Evolutionary conservation across 1,140 invertebrate species (phyloP).

Genomic region (Scaptomyza hsui): DNA sequence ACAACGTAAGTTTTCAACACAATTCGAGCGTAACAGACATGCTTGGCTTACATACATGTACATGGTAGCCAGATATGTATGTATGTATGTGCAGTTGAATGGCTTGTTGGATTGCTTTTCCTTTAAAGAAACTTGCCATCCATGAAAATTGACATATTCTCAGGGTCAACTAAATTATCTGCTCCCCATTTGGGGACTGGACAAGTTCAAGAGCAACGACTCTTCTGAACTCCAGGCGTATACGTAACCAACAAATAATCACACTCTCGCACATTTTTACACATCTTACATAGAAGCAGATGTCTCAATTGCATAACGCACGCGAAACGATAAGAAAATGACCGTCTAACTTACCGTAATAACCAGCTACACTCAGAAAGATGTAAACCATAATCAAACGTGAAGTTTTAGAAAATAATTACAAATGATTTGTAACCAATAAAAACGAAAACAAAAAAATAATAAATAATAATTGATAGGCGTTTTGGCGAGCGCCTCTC

Average conservation of each 20-base stretch:
- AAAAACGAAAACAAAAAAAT: conserved; percentile 41
- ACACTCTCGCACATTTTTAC: conserved; percentile 8
- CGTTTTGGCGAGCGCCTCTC: conserved; percentile 40
- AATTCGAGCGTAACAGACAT: conserved; percentile 68
- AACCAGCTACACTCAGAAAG: conserved; percentile 75
- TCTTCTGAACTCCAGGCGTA: conserved; percentile 49
- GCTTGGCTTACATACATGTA: conserved; percentile 63
- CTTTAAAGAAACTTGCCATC: conserved; percentile 38
- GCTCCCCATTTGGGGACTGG: conserved; percentile 6
- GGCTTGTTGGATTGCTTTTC: conserved; percentile 41
- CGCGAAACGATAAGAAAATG: conserved; percentile 54
- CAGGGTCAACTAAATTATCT: conserved; percentile 5
- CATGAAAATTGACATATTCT: conserved; percentile 52
- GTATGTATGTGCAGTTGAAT: conserved; percentile 42
- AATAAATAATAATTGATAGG: conserved; percentile 49
- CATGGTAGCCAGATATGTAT: conserved; percentile 30
- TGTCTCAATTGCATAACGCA: conserved; percentile 61
- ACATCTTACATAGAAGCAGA: conserved; percentile 28
- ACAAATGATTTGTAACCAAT: conserved; percentile 5
- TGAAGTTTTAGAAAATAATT: conserved; percentile 19
- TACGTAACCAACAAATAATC: conserved; percentile 63
- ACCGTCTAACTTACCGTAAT: conserved; percentile 75
- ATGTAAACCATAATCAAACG: conserved; percentile 75
- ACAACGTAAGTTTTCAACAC: conserved; percentile 35
- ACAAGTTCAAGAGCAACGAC: conserved; percentile 66